Conservation (phyloP, 2,797 vertebrate genomes). For the Enteromius afrohamiltoni region DNA sequence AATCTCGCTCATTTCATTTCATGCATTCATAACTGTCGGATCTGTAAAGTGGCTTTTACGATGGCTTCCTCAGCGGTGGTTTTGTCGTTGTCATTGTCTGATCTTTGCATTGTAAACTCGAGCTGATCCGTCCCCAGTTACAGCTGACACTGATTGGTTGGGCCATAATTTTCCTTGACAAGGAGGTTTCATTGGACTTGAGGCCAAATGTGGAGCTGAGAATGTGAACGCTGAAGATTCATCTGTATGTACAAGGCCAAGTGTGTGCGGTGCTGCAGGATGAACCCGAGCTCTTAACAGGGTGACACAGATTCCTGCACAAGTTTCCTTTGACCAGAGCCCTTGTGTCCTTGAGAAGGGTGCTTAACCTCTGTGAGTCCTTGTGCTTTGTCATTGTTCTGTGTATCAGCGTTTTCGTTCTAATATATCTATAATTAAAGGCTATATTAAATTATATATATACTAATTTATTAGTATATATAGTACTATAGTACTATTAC, state of each 20-base stretch:
- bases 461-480: too few species aligned
- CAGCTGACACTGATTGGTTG: constrained; percentile 36
- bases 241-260: constrained; percentile 16
- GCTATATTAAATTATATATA: too few species aligned
- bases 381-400: neutral
- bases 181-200: constrained; percentile 24
- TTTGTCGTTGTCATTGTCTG: constrained; percentile 25
- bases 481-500: too few species aligned
- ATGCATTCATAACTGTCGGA: neutral
- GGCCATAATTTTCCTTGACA: constrained; percentile 33
- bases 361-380: neutral
- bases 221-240: constrained; percentile 5
- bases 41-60: neutral
- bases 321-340: neutral
- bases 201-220: constrained; percentile 23
- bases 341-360: neutral
- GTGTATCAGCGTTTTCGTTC: neutral
- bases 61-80: constrained; percentile 1
- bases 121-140: constrained; percentile 16
- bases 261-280: neutral
- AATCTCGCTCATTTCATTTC: neutral
- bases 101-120: neutral
- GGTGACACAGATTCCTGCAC: neutral
- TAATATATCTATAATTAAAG: neutral
- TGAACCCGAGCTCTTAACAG: neutral